Base-by-base conservation (phyloP, 2,888 invertebrate species). In the Hirtodrosophila confusa region DNA sequence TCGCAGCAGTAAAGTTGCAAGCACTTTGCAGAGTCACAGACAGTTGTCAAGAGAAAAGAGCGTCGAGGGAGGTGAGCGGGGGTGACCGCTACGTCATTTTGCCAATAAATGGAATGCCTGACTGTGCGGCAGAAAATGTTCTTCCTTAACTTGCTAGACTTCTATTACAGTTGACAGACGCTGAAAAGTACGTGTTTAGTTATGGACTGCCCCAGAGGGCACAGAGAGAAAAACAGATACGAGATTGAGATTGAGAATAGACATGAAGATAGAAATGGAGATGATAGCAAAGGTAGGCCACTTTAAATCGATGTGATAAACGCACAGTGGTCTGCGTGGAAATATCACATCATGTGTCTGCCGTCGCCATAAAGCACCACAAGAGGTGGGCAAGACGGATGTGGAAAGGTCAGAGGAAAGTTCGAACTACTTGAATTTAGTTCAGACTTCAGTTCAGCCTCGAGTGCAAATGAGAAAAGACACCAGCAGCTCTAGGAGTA, bases 401-500 rank as follows among this genome's bases (percentile, higher is more conserved):
- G 41, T 55, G 35, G 12, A 7, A 56, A 60, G 58, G 60, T 60
- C 58, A 54, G 58, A 40, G 33, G 27, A 27, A 35, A 48, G 31
- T 27, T 51, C 51, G 6, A 61, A 62, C 54, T 69, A 77, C 80
- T 82, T 69, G 75, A 82, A 73, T 56, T 47, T 37, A 48, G 49
- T 61, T 56, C 53, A 23, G 47, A 45, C 51, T 60, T 68, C 58
- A 49, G 56, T 55, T 36, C 44, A 11, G 71, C 44, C 69, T 79
- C 68, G 51, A 85, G 84, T 85, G 84, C 71, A 85, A 85, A 86
- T 86, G 84, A 86, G 84, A 80, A 84, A 80, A 73, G 67, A 66
- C 78, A 69, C 54, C 60, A 62, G 65, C 31, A 31, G 31, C 31
- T 8, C 23, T 45, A 27, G 31, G 31, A 31, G 17, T 35, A 27